A percentile compares a stretch with the other conserved stretches of the same genome.
phyloP scores from a whole-genome alignment of 2,888 invertebrate genomes.

The Gibbula magus region DNA sequence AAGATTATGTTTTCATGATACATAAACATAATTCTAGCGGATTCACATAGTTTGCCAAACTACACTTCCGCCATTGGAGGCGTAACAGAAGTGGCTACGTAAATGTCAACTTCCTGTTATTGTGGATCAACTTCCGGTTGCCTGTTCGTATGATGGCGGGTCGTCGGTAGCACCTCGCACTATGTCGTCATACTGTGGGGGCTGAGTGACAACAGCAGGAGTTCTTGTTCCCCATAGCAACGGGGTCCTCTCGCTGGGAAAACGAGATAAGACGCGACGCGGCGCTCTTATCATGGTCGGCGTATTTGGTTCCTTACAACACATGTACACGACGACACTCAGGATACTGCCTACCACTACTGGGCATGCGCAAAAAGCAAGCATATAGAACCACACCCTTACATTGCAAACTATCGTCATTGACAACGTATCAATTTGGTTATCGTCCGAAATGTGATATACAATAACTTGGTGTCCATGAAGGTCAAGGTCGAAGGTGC shows the following conservation, averaged over 20 bases:
- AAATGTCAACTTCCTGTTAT: too few species aligned
- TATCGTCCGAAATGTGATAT: not conserved
- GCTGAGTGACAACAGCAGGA: not conserved
- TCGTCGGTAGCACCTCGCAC: not conserved
- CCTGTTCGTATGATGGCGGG: not conserved
- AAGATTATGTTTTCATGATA: too few species aligned
- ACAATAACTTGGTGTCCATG: not conserved
- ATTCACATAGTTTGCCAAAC: too few species aligned
- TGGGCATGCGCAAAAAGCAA: not conserved
- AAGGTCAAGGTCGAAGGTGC: not conserved
- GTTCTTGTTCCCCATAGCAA: not conserved
- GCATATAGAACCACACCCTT: not conserved
- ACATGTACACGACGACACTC: not conserved
- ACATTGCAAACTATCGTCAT: not conserved
- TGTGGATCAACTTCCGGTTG: too few species aligned
- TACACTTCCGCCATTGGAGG: too few species aligned
- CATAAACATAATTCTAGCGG: too few species aligned
- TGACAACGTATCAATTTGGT: not conserved
- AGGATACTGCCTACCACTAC: not conserved
- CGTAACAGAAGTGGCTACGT: too few species aligned
- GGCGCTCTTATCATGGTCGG: not conserved
- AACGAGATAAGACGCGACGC: not conserved
- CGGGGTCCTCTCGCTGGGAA: not conserved
- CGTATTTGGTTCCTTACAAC: not conserved
- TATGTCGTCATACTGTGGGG: not conserved